Percentiles rank a stretch among this genome's conserved stretches.
Conservation (phyloP, 64 coral and sea anemone genomes). For the Acropora yongei region DNA sequence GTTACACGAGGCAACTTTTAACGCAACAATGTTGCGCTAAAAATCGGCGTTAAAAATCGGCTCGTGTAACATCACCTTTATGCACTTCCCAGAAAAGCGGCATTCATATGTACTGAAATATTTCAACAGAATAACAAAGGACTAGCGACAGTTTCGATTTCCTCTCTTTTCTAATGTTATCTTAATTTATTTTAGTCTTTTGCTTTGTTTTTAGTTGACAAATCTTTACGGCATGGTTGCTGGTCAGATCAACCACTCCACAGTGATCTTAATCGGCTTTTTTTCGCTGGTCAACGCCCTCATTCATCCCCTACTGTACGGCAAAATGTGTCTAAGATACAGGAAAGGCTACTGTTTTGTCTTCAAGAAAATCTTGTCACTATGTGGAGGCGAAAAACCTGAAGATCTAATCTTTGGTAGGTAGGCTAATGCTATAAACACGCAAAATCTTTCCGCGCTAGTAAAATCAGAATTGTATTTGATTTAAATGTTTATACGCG, state of each 20-base stretch:
- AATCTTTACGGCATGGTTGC: conserved; percentile 78
- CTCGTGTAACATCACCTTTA: too few relatives aligned
- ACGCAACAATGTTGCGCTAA: too few relatives aligned
- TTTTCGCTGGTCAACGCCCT: conserved; percentile 82
- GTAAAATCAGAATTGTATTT: too few relatives aligned
- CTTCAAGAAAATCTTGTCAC: conserved; percentile 60
- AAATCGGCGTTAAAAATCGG: too few relatives aligned
- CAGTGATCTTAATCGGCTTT: conserved; percentile 76
- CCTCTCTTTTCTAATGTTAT: background rate
- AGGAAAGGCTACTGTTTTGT: conserved; percentile 70
- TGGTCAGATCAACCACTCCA: conserved; percentile 50
- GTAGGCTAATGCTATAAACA: background rate
- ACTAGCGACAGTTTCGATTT: background rate
- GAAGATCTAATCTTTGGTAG: conserved; percentile 81
- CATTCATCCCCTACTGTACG: conserved; percentile 89
- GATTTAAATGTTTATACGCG: too few relatives aligned
- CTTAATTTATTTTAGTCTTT: background rate
- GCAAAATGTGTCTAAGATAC: conserved; percentile 87
- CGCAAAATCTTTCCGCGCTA: too few relatives aligned
- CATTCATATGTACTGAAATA: too few relatives aligned
- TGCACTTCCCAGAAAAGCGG: too few relatives aligned
- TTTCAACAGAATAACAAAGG: too few relatives aligned
- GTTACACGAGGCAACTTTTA: too few relatives aligned
- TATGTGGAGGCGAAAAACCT: conserved; percentile 56
- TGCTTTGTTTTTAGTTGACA: conserved; percentile 61